A percentile compares a stretch with the other conserved stretches of the same genome.
Evolutionary conservation across 23 tunicate species (phyloP).

Genomic region (Halocynthia aurantium): DNA sequence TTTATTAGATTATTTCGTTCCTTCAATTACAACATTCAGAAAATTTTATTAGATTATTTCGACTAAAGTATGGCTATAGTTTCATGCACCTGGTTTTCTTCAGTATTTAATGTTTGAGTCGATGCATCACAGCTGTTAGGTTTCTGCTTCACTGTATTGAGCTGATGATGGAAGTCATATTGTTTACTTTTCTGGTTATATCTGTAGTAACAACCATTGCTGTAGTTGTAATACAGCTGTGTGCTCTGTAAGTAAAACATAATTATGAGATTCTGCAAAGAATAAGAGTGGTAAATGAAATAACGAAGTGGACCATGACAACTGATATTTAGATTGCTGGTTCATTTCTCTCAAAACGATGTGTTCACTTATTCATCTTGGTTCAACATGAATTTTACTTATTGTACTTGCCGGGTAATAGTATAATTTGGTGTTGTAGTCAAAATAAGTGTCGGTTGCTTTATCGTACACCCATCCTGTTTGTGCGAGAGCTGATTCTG

Average conservation of each 20-base stretch:
- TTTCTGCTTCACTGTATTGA: not conserved
- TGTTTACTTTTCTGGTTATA: constrained; percentile 12
- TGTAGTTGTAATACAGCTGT: constrained; percentile 15
- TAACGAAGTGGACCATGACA: no score
- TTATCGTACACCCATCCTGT: constrained; percentile 26
- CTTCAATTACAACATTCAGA: no score
- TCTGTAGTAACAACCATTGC: constrained; percentile 24
- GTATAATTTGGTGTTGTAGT: constrained; percentile 10
- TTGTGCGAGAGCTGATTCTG: constrained; percentile 1
- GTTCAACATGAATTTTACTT: no score
- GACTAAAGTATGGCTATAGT: no score
- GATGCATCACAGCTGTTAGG: not conserved
- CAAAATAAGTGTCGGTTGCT: constrained; percentile 13
- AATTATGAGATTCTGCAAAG: not conserved
- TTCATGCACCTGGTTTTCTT: no score
- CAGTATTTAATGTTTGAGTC: no score
- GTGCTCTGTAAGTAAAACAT: constrained; percentile 13
- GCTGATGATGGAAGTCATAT: constrained; percentile 23
- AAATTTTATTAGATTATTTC: no score
- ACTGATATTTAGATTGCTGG: no score
- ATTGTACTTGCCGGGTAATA: constrained; percentile 16
- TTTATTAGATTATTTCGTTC: no score
- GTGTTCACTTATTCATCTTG: no score
- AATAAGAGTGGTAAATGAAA: no score
- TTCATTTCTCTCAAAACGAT: no score